Evolutionary conservation across 1,140 invertebrate genomes (phyloP).

Genomic region (Holcopasites calliopsidis): DNA sequence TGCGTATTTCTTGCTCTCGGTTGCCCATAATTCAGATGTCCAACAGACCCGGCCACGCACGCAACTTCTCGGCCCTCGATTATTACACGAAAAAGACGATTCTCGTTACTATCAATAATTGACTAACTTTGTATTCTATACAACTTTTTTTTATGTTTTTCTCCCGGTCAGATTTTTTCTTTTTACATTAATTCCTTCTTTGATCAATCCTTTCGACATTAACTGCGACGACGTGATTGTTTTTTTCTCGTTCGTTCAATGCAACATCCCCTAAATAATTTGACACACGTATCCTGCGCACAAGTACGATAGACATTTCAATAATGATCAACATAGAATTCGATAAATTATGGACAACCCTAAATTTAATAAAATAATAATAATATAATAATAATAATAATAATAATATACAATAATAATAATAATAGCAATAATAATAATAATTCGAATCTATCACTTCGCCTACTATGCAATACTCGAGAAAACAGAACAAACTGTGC

Average conservation of each 20-base stretch:
- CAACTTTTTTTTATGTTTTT: slow-evolving; percentile 45
- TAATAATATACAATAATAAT: slow-evolving; percentile 48
- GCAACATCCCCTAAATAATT: not conserved
- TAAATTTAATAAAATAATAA: slow-evolving; percentile 65
- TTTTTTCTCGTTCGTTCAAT: not conserved
- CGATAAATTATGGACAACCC: slow-evolving; percentile 78
- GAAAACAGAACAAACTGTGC: slow-evolving; percentile 69
- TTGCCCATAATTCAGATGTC: slow-evolving; percentile 77
- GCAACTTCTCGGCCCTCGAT: slow-evolving; percentile 40
- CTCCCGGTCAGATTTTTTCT: slow-evolving; percentile 23
- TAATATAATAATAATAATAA: slow-evolving; percentile 47
- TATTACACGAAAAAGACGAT: slow-evolving; percentile 70
- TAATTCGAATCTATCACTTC: slow-evolving; percentile 66
- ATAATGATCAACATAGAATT: slow-evolving; percentile 60
- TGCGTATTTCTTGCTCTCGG: slow-evolving; percentile 54
- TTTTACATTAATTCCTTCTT: slow-evolving; percentile 4
- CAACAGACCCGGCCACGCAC: no score
- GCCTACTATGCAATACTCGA: slow-evolving; percentile 61
- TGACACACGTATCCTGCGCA: slow-evolving; percentile 17
- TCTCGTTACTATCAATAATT: slow-evolving; percentile 74
- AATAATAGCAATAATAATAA: slow-evolving; percentile 60
- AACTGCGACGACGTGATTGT: slow-evolving; percentile 23
- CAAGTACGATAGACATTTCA: slow-evolving; percentile 45
- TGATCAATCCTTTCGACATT: slow-evolving; percentile 43
- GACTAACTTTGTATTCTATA: slow-evolving; percentile 77